Evolutionary conservation across 1,140 invertebrate species (phyloP).

Genomic region (Bombus turneri): DNA sequence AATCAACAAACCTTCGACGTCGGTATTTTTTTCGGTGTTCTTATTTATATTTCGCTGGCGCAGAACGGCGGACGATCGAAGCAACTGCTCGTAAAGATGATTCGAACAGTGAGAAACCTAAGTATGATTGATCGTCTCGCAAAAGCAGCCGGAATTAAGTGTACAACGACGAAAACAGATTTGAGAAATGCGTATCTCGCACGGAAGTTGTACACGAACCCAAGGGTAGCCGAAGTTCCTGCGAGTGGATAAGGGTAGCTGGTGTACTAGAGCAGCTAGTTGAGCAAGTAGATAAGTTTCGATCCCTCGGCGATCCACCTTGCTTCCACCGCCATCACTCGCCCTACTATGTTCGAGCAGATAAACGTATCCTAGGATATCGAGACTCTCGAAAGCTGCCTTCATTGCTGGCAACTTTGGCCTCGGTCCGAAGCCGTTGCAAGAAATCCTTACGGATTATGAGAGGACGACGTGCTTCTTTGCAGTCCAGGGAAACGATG

Average conservation of each 20-base stretch:
- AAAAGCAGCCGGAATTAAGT: slow-evolving; percentile 62
- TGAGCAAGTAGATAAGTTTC: slow-evolving; percentile 81
- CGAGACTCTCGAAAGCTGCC: slow-evolving; percentile 43
- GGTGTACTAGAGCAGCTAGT: slow-evolving; percentile 78
- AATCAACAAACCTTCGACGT: background rate
- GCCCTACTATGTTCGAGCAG: slow-evolving; percentile 59
- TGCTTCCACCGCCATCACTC: slow-evolving; percentile 68
- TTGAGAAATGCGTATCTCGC: slow-evolving; percentile 79
- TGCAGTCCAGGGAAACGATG: background rate
- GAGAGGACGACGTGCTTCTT: slow-evolving; percentile 47
- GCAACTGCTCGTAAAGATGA: background rate
- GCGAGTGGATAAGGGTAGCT: slow-evolving; percentile 76
- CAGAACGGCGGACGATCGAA: no score
- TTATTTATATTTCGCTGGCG: background rate
- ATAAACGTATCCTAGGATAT: slow-evolving; percentile 72
- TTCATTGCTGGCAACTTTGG: slow-evolving; percentile 61
- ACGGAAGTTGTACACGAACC: slow-evolving; percentile 66
- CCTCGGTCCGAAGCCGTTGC: slow-evolving; percentile 27
- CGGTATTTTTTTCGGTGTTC: background rate
- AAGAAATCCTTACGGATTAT: slow-evolving; percentile 63
- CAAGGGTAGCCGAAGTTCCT: slow-evolving; percentile 71
- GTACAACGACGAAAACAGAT: slow-evolving; percentile 70
- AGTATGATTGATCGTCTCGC: slow-evolving; percentile 33
- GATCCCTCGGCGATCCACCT: slow-evolving; percentile 78
- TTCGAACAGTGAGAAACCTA: background rate